Percentiles rank a stretch among this genome's conserved stretches.
Evolutionary conservation across 1,140 invertebrate genomes (phyloP).

Genomic region (Trachymyrmex septentrionalis): DNA sequence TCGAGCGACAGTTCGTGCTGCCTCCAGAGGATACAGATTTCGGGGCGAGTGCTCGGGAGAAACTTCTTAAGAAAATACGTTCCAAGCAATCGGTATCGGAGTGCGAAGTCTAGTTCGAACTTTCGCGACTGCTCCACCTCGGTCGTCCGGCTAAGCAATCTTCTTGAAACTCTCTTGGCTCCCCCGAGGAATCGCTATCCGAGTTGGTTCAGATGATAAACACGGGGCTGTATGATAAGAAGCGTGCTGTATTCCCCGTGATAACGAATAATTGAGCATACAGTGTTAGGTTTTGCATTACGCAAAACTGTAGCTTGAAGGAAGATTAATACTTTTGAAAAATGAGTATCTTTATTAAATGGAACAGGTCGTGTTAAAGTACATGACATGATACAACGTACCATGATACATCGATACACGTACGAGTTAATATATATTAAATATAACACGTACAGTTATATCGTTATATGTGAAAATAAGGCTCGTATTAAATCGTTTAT

Average conservation of each 20-base stretch:
- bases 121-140: conserved; percentile 71
- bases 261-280: conserved; percentile 67
- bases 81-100: conserved; percentile 76
- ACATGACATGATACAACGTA: background rate
- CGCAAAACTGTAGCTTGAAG: background rate
- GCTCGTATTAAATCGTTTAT: background rate
- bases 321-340: conserved; percentile 18
- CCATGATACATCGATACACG: background rate
- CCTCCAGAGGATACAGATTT: conserved; percentile 73
- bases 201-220: conserved; percentile 60
- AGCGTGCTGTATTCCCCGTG: conserved; percentile 28
- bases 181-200: conserved; percentile 66
- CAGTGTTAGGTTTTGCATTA: conserved; percentile 32
- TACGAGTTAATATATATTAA: background rate
- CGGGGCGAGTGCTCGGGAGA: conserved; percentile 63
- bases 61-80: conserved; percentile 77
- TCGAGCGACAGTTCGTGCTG: conserved; percentile 59
- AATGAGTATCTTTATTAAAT: conserved; percentile 11
- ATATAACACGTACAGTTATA: too few species aligned
- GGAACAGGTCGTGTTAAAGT: background rate
- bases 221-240: conserved; percentile 58
- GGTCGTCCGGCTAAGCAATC: conserved; percentile 74
- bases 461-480: background rate
- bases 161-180: conserved; percentile 74
- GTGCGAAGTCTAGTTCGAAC: conserved; percentile 77